phyloP scores from a whole-genome alignment of 1,140 invertebrate genomes.

The Trichonephila clavipes region DNA sequence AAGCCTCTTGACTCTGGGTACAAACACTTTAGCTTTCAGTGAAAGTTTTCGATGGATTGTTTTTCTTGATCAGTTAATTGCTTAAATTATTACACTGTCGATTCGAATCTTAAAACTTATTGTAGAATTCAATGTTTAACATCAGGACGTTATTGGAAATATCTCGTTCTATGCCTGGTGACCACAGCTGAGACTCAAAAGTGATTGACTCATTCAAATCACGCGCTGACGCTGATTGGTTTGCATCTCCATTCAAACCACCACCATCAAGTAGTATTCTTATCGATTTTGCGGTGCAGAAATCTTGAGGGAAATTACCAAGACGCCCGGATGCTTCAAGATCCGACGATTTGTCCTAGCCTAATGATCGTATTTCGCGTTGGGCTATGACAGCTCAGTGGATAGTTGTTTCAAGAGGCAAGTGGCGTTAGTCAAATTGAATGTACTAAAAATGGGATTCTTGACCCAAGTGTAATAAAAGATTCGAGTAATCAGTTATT shows the following conservation, averaged over 20 bases:
- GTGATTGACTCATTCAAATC: slow-evolving; percentile 69
- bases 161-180: background rate
- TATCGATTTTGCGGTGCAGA: slow-evolving; percentile 69
- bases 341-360: slow-evolving; percentile 71
- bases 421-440: slow-evolving; percentile 70
- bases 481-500: slow-evolving; percentile 36
- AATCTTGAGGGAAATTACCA: slow-evolving; percentile 75
- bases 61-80: too few relatives aligned
- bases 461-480: slow-evolving; percentile 49
- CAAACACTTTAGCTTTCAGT: too few relatives aligned
- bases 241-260: slow-evolving; percentile 64
- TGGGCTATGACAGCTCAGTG: slow-evolving; percentile 42
- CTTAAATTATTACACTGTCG: too few relatives aligned
- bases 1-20: too few relatives aligned
- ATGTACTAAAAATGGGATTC: slow-evolving; percentile 59
- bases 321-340: slow-evolving; percentile 68
- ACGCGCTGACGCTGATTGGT: slow-evolving; percentile 65
- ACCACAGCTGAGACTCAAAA: background rate
- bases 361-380: slow-evolving; percentile 69
- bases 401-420: background rate
- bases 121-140: too few relatives aligned
- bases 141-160: background rate
- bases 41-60: too few relatives aligned
- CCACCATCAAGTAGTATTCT: slow-evolving; percentile 60
- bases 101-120: too few relatives aligned